Evolutionary conservation across 2,797 vertebrate genomes (phyloP), one percentile per base, ranked within the genome.

Genomic region (Trematomus bernacchii): DNA sequence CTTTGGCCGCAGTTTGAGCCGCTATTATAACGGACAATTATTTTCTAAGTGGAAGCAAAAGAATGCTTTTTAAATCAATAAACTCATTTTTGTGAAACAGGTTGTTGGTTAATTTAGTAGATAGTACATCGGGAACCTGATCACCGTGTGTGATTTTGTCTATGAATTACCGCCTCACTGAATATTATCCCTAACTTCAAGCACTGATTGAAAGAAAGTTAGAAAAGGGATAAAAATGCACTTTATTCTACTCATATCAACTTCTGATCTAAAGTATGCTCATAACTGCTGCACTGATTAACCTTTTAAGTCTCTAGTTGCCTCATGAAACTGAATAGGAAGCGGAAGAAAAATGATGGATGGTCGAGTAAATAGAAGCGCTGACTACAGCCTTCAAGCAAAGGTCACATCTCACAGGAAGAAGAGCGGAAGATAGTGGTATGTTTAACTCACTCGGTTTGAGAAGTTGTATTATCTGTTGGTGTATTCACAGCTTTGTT

Each of bases 341-440:
- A 11, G 30, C 16, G 10, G 15, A 23, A 46, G 15, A 30, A 48
- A 60, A 65, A 54, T 15, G 54, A 69, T 59, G 52, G 33, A 64
- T 65, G 64, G 68, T 43, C 3, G 18, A 33, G 27, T 46, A 43
- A 46, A 27, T 1, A 27, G 57, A 48, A 47, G 40, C 55, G 3
- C 16, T 4, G 57, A 61, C 43, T 57, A 9, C 12, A 53, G 65
- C 61, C 40, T 70, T 61, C 10, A 57, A 70, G 66, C 40, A 80
- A 67, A 76, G 52, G 73, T 76, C 68, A 67, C 3, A 2, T 59
- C 72, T 67, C 47, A 59, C 37, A 63, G 44, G 52, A 43, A 62
- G 9, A 53, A 57, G 30, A 19, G 37, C 61, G 30, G 54, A 33
- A 52, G 44, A n/a, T 18, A 1, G 0, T 43, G n/a, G 15, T 18